phyloP scores from a whole-genome alignment of 2,888 invertebrate genomes.

The Callimorpha dominula region DNA sequence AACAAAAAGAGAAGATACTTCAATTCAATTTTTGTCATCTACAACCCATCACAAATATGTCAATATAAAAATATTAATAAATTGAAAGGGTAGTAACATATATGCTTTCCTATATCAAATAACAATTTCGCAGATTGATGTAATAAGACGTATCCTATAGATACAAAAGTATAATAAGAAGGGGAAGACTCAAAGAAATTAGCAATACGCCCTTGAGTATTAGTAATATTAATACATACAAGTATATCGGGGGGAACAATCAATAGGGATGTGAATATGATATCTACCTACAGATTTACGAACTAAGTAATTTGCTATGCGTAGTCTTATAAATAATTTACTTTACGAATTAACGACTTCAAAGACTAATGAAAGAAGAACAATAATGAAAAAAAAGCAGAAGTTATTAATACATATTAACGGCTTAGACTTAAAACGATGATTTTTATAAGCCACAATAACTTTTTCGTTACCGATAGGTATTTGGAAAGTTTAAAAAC shows the following conservation, averaged over 20 bases:
- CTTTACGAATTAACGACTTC: background rate
- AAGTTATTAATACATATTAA: too few relatives aligned
- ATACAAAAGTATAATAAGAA: conserved; percentile 52
- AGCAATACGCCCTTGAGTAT: conserved; percentile 66
- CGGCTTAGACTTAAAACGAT: too few relatives aligned
- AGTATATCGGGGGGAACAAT: conserved; percentile 55
- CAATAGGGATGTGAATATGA: conserved; percentile 24
- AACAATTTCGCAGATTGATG: conserved; percentile 52
- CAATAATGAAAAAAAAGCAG: too few relatives aligned
- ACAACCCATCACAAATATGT: background rate
- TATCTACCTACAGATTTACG: background rate
- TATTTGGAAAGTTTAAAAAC: too few relatives aligned
- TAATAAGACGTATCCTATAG: conserved; percentile 50
- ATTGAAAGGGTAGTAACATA: conserved; percentile 31
- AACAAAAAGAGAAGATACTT: background rate
- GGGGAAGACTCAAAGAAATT: conserved; percentile 65
- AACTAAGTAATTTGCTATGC: conserved; percentile 1
- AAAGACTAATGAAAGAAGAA: too few relatives aligned
- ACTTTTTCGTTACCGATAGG: too few relatives aligned
- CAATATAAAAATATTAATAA: conserved; percentile 39
- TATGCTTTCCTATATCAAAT: conserved; percentile 48
- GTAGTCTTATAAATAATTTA: conserved; percentile 1
- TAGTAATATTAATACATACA: conserved; percentile 70
- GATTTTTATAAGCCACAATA: too few relatives aligned
- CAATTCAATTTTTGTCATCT: background rate